Percentiles rank a stretch among this genome's conserved stretches.
phyloP scores from a whole-genome alignment of 1,140 invertebrate species.

The Aphis gossypii region DNA sequence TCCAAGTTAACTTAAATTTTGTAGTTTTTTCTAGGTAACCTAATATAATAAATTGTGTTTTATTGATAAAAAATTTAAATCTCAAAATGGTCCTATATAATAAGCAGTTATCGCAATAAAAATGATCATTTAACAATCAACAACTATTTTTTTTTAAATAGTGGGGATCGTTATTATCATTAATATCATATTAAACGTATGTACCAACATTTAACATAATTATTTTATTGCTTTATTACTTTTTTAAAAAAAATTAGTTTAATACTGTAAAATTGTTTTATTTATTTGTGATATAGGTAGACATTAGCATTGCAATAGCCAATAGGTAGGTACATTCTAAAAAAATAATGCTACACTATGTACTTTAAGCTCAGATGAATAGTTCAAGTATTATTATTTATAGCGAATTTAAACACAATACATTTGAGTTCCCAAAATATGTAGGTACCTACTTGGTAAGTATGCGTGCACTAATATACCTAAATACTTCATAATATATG shows the following conservation, averaged over 20 bases:
- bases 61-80: too few relatives aligned
- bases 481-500: background rate
- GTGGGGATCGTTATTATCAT: too few relatives aligned
- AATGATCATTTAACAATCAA: too few relatives aligned
- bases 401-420: background rate
- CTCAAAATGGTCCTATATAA: too few relatives aligned
- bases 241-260: too few relatives aligned
- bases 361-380: background rate
- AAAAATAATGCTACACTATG: background rate
- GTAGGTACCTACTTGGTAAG: background rate
- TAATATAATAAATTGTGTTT: too few relatives aligned
- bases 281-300: background rate
- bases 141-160: too few relatives aligned
- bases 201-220: background rate
- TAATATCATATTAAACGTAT: background rate
- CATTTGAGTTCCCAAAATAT: background rate
- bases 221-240: background rate
- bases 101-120: too few relatives aligned
- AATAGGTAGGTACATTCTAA: background rate
- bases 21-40: too few relatives aligned
- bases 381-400: background rate
- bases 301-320: background rate
- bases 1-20: too few relatives aligned
- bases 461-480: too few relatives aligned
- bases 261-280: background rate